phyloP scores from a whole-genome alignment of 1,140 invertebrate species.

The Ostrea denselamellosa region DNA sequence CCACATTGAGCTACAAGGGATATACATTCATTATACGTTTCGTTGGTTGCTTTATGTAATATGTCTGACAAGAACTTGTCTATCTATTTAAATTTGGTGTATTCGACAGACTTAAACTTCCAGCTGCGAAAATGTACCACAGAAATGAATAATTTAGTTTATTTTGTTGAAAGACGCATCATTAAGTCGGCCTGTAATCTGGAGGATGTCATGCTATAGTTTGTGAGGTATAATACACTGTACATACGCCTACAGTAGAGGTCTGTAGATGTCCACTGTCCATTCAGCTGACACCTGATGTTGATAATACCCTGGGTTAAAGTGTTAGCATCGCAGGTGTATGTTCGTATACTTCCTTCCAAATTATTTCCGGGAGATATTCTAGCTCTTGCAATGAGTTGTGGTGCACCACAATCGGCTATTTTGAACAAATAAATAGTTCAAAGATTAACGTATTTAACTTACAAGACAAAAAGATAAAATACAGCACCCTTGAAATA shows the following conservation, averaged over 20 bases:
- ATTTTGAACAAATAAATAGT: background rate
- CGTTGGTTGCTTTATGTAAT: background rate
- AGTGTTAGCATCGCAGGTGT: constrained; percentile 33
- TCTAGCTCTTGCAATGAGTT: background rate
- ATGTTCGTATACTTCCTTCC: background rate
- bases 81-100: too few relatives aligned
- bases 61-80: too few relatives aligned
- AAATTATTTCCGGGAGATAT: background rate
- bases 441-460: too few relatives aligned
- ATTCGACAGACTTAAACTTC: too few relatives aligned
- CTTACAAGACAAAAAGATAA: too few relatives aligned
- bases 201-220: too few relatives aligned
- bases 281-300: background rate
- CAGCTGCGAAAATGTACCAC: too few relatives aligned
- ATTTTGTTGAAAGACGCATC: too few relatives aligned
- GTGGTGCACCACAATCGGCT: constrained; percentile 42
- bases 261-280: constrained; percentile 15
- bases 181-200: too few relatives aligned
- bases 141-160: too few relatives aligned
- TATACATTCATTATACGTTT: background rate
- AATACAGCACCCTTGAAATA: too few relatives aligned
- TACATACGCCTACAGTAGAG: constrained; percentile 39
- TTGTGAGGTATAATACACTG: background rate
- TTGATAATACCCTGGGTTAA: background rate
- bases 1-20: background rate